phyloP scores from a whole-genome alignment of 2,888 invertebrate genomes.

The Mamestra brassicae region DNA sequence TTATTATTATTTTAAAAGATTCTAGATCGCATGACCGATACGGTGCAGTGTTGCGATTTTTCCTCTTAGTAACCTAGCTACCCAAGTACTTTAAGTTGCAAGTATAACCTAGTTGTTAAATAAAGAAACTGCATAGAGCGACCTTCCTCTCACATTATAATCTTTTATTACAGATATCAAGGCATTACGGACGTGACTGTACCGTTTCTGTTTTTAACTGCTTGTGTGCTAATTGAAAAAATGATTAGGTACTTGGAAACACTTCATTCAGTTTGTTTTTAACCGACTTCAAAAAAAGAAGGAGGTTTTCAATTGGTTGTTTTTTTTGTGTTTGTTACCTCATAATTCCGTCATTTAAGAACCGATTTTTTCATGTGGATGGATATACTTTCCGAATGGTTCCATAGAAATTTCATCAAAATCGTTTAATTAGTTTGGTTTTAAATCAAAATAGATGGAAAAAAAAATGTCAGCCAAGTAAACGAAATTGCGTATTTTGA shows the following conservation, averaged over 20 bases:
- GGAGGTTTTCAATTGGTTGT: too few species aligned
- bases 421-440: too few species aligned
- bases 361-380: too few species aligned
- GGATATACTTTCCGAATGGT: too few species aligned
- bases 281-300: too few species aligned
- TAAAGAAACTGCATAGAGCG: conserved; percentile 42
- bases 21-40: neutral
- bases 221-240: conserved; percentile 5
- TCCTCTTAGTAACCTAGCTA: neutral
- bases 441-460: too few species aligned
- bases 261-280: neutral
- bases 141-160: conserved; percentile 53
- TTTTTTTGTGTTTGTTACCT: too few species aligned
- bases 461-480: too few species aligned
- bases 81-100: neutral
- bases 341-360: too few species aligned
- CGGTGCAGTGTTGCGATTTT: conserved; percentile 1
- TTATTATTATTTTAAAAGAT: neutral
- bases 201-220: conserved; percentile 9
- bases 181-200: conserved; percentile 41
- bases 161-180: conserved; percentile 27
- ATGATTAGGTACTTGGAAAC: neutral
- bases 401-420: too few species aligned
- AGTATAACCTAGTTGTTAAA: conserved; percentile 37
- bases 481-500: too few species aligned